Percentiles rank a stretch among this genome's conserved stretches.
phyloP scores from a whole-genome alignment of 2,797 vertebrate species.

The Lagorchestes hirsutus region DNA sequence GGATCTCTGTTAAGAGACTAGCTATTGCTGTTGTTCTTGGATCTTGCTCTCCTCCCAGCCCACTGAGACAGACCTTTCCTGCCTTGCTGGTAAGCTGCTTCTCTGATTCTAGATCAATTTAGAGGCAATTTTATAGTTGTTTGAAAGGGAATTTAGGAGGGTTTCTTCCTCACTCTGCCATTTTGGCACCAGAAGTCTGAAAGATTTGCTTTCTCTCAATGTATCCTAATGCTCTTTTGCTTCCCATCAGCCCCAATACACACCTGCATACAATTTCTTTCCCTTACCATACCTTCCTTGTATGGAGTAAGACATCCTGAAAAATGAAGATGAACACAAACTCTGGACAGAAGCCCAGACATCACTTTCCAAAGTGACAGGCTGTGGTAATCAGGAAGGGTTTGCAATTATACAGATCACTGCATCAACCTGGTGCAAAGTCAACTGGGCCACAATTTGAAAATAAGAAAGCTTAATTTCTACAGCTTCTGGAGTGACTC shows the following conservation, averaged over 20 bases:
- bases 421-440: constrained; percentile 77
- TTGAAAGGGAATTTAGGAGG: background rate
- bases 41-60: background rate
- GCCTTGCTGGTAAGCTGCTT: background rate
- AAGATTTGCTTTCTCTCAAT: background rate
- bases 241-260: background rate
- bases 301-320: constrained; percentile 53
- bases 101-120: background rate
- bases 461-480: constrained; percentile 73
- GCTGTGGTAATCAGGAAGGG: constrained; percentile 52
- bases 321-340: constrained; percentile 74
- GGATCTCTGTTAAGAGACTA: no score
- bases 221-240: background rate
- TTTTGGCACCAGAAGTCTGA: background rate
- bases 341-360: constrained; percentile 57
- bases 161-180: background rate
- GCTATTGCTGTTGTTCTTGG: no score
- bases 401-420: constrained; percentile 76
- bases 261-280: background rate
- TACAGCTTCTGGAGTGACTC: constrained; percentile 49
- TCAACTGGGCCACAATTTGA: constrained; percentile 71
- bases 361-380: constrained; percentile 72
- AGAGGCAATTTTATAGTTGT: background rate
- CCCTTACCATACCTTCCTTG: constrained; percentile 34
- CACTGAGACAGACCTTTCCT: background rate